phyloP scores from a whole-genome alignment of 2,113 vertebrate species.

The Edolisoma coerulescens region DNA sequence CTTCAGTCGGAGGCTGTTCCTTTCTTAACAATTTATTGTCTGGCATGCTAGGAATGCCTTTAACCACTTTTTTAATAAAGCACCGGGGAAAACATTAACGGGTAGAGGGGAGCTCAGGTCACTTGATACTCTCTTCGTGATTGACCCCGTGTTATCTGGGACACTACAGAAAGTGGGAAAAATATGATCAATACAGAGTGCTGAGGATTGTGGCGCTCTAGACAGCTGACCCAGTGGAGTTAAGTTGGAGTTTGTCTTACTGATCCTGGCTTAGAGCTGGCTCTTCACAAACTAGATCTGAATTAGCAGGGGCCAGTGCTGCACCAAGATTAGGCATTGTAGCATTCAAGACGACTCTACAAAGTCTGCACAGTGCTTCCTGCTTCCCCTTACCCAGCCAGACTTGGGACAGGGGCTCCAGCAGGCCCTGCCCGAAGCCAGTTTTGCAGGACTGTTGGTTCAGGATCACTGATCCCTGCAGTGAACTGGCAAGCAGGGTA shows the following conservation, averaged over 20 bases:
- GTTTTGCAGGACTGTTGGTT: background rate
- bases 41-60: background rate
- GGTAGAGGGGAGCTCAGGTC: background rate
- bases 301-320: background rate
- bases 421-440: rapidly evolving
- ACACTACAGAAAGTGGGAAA: background rate
- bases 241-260: background rate
- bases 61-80: background rate
- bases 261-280: background rate
- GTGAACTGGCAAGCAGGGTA: background rate
- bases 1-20: background rate
- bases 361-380: background rate
- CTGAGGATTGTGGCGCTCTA: background rate
- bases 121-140: background rate
- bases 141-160: background rate
- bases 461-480: background rate
- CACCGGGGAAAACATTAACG: background rate
- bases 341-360: background rate
- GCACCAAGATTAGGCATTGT: background rate
- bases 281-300: background rate
- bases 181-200: background rate
- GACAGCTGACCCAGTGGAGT: background rate
- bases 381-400: background rate
- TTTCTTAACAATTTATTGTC: background rate
- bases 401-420: background rate